Evolutionary conservation across 2,888 invertebrate species (phyloP), one percentile per base, ranked within the genome.

Genomic region (Lithophane socia): DNA sequence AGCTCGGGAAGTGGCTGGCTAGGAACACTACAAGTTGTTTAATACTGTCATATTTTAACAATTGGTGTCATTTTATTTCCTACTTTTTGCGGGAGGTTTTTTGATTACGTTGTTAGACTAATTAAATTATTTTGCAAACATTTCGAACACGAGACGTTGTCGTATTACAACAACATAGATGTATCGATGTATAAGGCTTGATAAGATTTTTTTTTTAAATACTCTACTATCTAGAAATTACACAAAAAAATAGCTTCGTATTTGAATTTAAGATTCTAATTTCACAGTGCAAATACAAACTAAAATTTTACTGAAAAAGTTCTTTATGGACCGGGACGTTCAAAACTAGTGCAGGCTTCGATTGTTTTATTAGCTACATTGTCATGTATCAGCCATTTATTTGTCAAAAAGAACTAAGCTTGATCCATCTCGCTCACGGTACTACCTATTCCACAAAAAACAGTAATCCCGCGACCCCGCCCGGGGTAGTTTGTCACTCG

Each of bases 401-500:
- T 66, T 52, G 21, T 37, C 24, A 1, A 47, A 79, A 24, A 47
- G 0, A 29, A 9, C 77, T 56, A 9, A 79, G 56, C 69, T 29
- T 74, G 21, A 5, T 4, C 44, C 56, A 10, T 47, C 37, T 47
- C 80, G 86, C 73, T 80, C 1, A n/a, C 77, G 29, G 71, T 78
- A n/a, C 12, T 10, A 61, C 77, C 75, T 80, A 58, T 63, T 68
- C 82, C 82, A 87, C 85, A 92, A 89, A 92, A 93, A 93, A 92
- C 92, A 90, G 90, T 90, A 88, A 85, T 87, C 82, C 87, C 80
- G 74, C 75, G 86, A 77, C 90, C 89, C 87, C 82, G 81, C 83
- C 83, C 64, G 79, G 84, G 89, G 88, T 91, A 91, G 90, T 94
- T 93, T 93, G 92, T 94, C 93, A 93, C 93, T 89, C 78, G 78